These are phyloP conservation scores for Augochlora pura DNA, from an alignment of 1,140 invertebrate genomes.

Conservation along the genomic window DNA sequence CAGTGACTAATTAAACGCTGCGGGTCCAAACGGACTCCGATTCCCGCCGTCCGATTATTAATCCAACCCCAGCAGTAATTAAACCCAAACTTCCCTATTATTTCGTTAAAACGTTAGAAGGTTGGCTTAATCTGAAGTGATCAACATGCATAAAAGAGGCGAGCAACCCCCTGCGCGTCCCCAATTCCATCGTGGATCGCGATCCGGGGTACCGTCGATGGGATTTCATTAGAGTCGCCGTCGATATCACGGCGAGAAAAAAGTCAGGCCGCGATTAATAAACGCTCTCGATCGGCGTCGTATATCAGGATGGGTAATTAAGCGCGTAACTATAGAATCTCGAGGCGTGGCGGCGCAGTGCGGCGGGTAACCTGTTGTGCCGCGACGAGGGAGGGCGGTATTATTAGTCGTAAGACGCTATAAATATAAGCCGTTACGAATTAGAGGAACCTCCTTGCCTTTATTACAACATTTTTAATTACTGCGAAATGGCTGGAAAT, in stretches of 20 bases:
- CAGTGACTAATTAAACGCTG: too few species aligned
- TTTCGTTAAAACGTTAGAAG: too few species aligned
- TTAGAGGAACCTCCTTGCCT: conserved; percentile 62
- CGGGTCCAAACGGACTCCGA: too few species aligned
- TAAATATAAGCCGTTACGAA: conserved; percentile 67
- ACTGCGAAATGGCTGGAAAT: conserved; percentile 61
- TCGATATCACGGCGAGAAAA: conserved; percentile 26
- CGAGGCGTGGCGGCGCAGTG: conserved; percentile 42
- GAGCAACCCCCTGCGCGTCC: neutral
- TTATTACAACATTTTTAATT: conserved; percentile 71
- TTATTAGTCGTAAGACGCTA: conserved; percentile 52
- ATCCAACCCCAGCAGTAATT: too few species aligned
- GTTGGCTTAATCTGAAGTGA: neutral
- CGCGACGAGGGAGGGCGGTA: conserved; percentile 34
- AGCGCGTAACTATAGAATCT: conserved; percentile 64
- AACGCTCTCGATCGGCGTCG: conserved; percentile 38
- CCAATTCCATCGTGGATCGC: neutral
- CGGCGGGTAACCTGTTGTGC: conserved; percentile 36
- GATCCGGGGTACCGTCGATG: neutral
- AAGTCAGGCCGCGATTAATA: conserved; percentile 24
- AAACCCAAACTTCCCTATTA: too few species aligned
- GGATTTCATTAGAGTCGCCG: conserved; percentile 41
- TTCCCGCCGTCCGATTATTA: too few species aligned
- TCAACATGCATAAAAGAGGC: neutral
- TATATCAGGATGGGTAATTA: conserved; percentile 67